Evolutionary conservation across 1,140 invertebrate genomes (phyloP).

Genomic region (Musca domestica): DNA sequence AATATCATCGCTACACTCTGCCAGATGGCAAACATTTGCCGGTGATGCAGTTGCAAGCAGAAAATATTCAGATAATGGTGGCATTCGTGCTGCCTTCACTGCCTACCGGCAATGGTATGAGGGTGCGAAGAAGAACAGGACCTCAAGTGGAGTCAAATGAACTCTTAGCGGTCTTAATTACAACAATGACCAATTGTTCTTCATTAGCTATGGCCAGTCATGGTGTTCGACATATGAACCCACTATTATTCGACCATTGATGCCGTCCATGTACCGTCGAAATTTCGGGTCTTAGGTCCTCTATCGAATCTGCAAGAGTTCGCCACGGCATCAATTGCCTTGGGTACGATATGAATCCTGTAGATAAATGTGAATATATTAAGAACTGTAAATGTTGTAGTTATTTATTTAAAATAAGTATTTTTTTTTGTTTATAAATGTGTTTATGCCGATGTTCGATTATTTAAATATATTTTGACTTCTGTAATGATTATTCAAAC

Average conservation of each 20-base stretch:
- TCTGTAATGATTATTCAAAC: too few relatives aligned
- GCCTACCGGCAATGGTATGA: constrained; percentile 61
- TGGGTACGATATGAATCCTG: constrained; percentile 64
- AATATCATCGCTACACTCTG: constrained; percentile 56
- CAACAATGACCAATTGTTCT: constrained; percentile 68
- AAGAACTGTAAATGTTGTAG: too few relatives aligned
- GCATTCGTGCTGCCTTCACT: constrained; percentile 61
- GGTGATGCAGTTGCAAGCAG: constrained; percentile 40
- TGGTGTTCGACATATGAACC: constrained; percentile 36
- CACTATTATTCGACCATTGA: constrained; percentile 33
- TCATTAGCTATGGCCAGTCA: constrained; percentile 65
- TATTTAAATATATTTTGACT: too few relatives aligned
- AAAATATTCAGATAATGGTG: constrained; percentile 72
- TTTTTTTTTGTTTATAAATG: too few relatives aligned
- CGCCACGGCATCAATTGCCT: constrained; percentile 62
- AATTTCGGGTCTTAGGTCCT: constrained; percentile 64
- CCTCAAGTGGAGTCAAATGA: constrained; percentile 31
- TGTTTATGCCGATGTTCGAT: too few relatives aligned
- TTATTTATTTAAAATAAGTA: too few relatives aligned
- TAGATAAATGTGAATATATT: constrained; percentile 53
- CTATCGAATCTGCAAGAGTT: constrained; percentile 67
- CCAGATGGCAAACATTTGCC: constrained; percentile 31
- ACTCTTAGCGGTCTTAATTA: constrained; percentile 57
- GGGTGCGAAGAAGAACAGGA: constrained; percentile 1
- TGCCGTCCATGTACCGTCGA: constrained; percentile 57